A percentile compares a stretch with the other conserved stretches of the same genome.
phyloP scores from a whole-genome alignment of 2,888 invertebrate species.

The Phasia obesa region DNA sequence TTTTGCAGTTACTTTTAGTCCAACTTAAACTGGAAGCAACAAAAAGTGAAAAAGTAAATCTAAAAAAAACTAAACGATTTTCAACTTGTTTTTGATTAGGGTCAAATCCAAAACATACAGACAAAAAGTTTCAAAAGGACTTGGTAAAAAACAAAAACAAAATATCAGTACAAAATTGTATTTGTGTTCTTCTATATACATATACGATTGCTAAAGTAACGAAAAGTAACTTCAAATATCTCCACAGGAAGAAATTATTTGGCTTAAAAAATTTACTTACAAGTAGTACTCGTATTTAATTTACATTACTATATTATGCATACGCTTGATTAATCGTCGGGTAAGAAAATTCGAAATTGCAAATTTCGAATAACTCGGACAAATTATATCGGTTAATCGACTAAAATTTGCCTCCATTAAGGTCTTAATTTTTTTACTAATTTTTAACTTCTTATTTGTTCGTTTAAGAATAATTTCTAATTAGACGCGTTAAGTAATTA shows the following conservation, averaged over 20 bases:
- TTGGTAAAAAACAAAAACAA: conserved; percentile 35
- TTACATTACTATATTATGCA: no score
- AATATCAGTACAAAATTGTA: not conserved
- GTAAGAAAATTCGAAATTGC: no score
- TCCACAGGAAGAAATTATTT: conserved; percentile 41
- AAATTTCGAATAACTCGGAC: no score
- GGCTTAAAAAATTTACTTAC: not conserved
- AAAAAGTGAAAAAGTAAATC: conserved; percentile 39
- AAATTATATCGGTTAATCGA: no score
- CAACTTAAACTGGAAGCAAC: conserved; percentile 63
- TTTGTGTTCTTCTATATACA: not conserved
- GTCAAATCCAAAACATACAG: conserved; percentile 64
- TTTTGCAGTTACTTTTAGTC: conserved; percentile 36
- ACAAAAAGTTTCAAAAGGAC: conserved; percentile 46
- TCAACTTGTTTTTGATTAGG: conserved; percentile 71
- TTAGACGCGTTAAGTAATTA: no score
- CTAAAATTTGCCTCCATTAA: no score
- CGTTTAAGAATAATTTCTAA: no score
- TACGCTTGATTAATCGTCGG: no score
- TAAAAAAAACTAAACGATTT: conserved; percentile 68
- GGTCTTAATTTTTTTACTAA: no score
- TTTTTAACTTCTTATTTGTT: no score
- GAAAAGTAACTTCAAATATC: conserved; percentile 43
- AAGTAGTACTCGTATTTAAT: no score
- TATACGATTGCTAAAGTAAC: conserved; percentile 23